Evolutionary conservation across 2,113 vertebrate species (phyloP), one percentile per base, ranked within the genome.

Genomic region (Carassius auratus): DNA sequence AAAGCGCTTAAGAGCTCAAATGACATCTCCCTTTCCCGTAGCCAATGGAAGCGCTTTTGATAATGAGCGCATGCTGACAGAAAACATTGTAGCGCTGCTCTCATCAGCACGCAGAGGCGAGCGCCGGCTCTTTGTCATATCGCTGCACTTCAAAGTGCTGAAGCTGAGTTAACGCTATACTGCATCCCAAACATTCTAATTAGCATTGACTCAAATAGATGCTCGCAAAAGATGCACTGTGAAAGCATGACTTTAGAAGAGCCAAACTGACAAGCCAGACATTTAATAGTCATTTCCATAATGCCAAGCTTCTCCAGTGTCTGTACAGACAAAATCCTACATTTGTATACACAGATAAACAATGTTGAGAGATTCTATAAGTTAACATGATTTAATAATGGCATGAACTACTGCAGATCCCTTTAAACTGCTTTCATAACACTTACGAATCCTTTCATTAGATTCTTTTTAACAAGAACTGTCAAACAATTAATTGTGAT

Each of bases 291-390:
- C 12, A 75, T 82, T 71, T 85, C 21, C 14, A 61, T 38, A 86
- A 88, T 83, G 75, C 87, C 83, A 77, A 71, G 81, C 84, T 17
- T 59, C 89, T 91, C 30, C 76, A 92, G 91, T 90, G 84, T 42
- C 52, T 3, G 83, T 87, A 89, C 88, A 84, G 52, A 78, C 17
- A 66, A 38, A 85, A 52, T 38, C 48, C 36, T 36, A 23, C 12
- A 55, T 45, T 66, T 50, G 14, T 61, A 68, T 57, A 33, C 23
- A 36, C 50, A 38, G 10, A 33, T 33, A 4, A 14, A 23, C 71
- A 69, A n/a, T 61, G 19, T 61, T 61, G 21, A 61, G 19, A 61
- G 57, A 61, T n/a, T 61, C 21, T 55, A 55, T 55, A 55, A 17
- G 52, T 55, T 55, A n/a, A 61, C 57, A n/a, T 55, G 52, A 55